Base-by-base conservation (phyloP, 53 echinoderm and acorn worm species). In the Stichopus horrens region DNA sequence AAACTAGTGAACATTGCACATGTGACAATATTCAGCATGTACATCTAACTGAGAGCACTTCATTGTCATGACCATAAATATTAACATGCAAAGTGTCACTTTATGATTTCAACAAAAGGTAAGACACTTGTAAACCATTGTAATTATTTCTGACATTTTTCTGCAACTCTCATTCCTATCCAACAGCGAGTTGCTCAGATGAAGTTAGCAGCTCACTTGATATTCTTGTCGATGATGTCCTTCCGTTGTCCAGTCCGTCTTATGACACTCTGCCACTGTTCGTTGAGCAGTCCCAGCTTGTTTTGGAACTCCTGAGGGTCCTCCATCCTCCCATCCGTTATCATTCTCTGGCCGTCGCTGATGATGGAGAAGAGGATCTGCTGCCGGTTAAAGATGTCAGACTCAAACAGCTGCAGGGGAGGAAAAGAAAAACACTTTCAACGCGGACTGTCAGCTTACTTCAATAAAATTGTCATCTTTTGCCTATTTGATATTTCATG, bases 361-460 rank as follows among this genome's bases (percentile, higher is more conserved):
- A 99, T 96, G 93, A 99, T 96, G 90, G 99, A 99, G 91, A 99
- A 99, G 73, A 99, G 76, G 92, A 99, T 99, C 83, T 99, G 99
- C 89, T 99, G 96, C 51, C 96, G 93, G 87, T 99, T 99, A 94
- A 99, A 99, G 91, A 99, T 96, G 91, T 99, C 99, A 10, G 99
- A 92, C 87, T 99, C 99, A 91, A 99, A 99, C 83, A 94, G 89
- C 99, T 99, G 87, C 6, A 74, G 21, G 82, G 54, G 67, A 78
- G 56, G 51, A 85, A 7, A 85, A 68, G 10, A 11, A 76, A 5
- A n/a, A 5, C 52, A 76, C 75, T 14, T 67, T 67, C 11, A 67
- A 11, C 13, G 68, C 0, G 1, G n/a, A 67, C 68, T 67, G 68
- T n/a, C n/a, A 14, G 68, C 1, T 37, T 37, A 37, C 37, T 37